phyloP scores from a whole-genome alignment of 1,140 invertebrate genomes.

The Zaprionus inermis region DNA sequence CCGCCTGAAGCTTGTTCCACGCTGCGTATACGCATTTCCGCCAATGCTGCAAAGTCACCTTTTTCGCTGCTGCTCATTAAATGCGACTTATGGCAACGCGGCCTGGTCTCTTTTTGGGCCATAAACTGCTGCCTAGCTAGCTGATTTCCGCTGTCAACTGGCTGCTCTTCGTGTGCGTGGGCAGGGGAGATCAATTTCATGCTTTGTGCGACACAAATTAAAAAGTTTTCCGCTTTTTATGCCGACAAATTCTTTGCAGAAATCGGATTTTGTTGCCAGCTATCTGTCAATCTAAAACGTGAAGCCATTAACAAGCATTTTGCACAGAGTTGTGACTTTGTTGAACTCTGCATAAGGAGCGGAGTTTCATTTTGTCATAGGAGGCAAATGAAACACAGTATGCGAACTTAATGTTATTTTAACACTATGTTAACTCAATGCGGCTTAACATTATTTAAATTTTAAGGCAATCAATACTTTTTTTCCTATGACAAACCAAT shows the following conservation, averaged over 20 bases:
- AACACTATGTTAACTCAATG: too few relatives aligned
- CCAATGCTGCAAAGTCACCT: conserved; percentile 28
- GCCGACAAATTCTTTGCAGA: background rate
- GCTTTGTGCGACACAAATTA: conserved; percentile 1
- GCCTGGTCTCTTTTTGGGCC: too few relatives aligned
- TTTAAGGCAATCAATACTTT: too few relatives aligned
- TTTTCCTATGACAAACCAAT: too few relatives aligned
- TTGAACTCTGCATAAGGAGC: too few relatives aligned
- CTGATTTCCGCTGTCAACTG: conserved; percentile 25
- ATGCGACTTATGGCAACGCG: conserved; percentile 73
- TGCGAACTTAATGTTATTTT: too few relatives aligned
- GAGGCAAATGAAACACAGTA: too few relatives aligned
- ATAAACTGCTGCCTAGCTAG: conserved; percentile 61
- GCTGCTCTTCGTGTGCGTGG: too few relatives aligned
- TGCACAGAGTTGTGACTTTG: too few relatives aligned
- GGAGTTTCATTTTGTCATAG: too few relatives aligned
- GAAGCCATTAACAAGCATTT: too few relatives aligned
- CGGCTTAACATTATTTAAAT: too few relatives aligned
- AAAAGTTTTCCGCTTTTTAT: background rate
- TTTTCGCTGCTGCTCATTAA: conserved; percentile 60
- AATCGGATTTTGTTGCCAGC: background rate
- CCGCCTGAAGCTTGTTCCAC: conserved; percentile 5
- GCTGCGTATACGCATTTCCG: conserved; percentile 2
- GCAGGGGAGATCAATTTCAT: background rate
- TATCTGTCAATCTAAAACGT: background rate